A percentile compares a stretch with the other conserved stretches of the same genome.
Evolutionary conservation across 2,113 vertebrate genomes (phyloP).

Genomic region (Suricata suricatta): DNA sequence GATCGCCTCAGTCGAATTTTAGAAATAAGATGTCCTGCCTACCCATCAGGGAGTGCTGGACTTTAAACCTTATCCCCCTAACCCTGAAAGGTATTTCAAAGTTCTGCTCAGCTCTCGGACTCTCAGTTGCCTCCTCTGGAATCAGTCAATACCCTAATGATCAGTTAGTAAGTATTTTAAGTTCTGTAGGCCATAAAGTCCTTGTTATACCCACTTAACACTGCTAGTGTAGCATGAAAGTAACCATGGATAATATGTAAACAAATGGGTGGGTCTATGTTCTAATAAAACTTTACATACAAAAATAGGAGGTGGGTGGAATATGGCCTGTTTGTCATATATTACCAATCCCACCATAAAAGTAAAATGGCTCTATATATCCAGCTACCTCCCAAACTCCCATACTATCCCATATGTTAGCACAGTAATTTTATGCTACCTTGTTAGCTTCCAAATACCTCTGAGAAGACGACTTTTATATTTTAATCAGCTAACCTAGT

Average conservation of each 20-base stretch:
- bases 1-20: not conserved
- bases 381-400: not conserved
- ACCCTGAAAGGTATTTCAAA: not conserved
- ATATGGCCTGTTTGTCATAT: not conserved
- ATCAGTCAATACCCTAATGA: not conserved
- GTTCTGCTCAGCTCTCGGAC: not conserved
- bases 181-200: not conserved
- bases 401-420: not conserved
- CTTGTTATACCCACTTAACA: not conserved
- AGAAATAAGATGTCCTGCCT: not conserved
- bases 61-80: not conserved
- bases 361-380: not conserved
- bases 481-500: not conserved
- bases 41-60: not conserved
- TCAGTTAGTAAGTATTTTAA: not conserved
- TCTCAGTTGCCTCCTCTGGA: not conserved
- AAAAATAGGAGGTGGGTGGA: not conserved
- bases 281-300: conserved; percentile 2
- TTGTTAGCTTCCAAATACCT: not conserved
- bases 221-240: not conserved
- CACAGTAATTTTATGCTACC: not conserved
- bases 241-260: not conserved
- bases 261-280: not conserved
- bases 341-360: not conserved
- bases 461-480: not conserved